Percentiles rank a stretch among this genome's conserved stretches.
These are phyloP conservation scores for Shinisaurus crocodilurus DNA, from an alignment of 2,113 vertebrate genomes.

Conservation along the genomic window DNA sequence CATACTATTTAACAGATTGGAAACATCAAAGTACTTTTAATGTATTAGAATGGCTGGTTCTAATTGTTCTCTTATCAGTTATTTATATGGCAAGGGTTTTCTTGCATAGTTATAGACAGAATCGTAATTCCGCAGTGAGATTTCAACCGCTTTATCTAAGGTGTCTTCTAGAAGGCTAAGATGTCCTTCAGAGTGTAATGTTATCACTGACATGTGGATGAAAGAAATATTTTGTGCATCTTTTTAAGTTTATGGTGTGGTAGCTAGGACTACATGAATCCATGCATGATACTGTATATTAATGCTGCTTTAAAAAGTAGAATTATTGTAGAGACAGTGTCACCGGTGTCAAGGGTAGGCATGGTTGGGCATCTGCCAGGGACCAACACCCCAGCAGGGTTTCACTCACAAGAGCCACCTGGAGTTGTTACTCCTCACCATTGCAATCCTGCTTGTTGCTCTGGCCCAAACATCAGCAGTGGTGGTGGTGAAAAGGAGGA, in stretches of 20 bases:
- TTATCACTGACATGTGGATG: not conserved
- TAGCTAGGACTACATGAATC: not conserved
- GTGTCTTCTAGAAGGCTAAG: not conserved
- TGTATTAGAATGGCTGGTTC: not conserved
- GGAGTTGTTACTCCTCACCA: too few species aligned
- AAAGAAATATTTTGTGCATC: not conserved
- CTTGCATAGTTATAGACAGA: not conserved
- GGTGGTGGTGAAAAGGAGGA: too few species aligned
- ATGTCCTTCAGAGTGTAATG: not conserved
- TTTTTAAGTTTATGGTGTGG: not conserved
- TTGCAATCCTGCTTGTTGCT: too few species aligned
- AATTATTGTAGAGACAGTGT: not conserved
- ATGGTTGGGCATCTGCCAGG: too few species aligned
- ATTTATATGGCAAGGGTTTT: not conserved
- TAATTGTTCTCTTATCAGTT: constrained; percentile 10
- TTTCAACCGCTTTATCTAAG: not conserved
- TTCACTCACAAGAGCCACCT: too few species aligned
- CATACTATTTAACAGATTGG: not conserved
- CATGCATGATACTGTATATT: not conserved
- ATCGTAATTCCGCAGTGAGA: not conserved
- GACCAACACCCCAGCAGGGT: too few species aligned
- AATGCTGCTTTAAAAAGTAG: not conserved
- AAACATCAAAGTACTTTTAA: not conserved
- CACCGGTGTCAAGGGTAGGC: too few species aligned
- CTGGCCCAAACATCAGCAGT: too few species aligned